These are phyloP conservation scores for Pipa parva DNA, from an alignment of 2,113 vertebrate species.

Conservation along the genomic window DNA sequence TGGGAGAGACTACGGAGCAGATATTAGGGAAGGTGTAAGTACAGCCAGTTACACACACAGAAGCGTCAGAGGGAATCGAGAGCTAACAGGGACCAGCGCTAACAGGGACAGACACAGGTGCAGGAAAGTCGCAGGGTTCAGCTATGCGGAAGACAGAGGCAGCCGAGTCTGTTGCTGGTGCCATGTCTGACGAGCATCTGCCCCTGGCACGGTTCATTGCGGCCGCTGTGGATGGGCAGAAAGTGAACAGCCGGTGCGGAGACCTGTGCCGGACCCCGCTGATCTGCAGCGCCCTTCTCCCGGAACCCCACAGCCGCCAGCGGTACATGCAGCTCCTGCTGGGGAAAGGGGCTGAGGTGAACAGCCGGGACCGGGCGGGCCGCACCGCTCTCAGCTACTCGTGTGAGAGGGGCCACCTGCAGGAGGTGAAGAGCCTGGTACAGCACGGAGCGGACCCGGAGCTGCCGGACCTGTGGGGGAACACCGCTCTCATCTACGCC, in stretches of 20 bases:
- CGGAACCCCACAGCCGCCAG: constrained; percentile 45
- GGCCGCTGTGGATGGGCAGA: constrained; percentile 62
- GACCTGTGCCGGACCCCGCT: constrained; percentile 60
- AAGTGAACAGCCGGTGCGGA: constrained; percentile 53
- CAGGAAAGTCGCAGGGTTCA: not conserved
- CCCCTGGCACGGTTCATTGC: constrained; percentile 63
- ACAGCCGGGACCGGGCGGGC: constrained; percentile 52
- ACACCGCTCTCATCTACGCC: constrained; percentile 61
- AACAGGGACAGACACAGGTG: too few relatives aligned
- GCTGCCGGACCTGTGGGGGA: constrained; percentile 59
- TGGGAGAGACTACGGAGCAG: too few relatives aligned
- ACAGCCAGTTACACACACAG: too few relatives aligned
- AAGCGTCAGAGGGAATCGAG: too few relatives aligned
- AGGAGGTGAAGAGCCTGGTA: constrained; percentile 60
- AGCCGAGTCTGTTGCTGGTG: constrained; percentile 59
- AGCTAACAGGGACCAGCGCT: too few relatives aligned
- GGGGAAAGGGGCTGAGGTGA: constrained; percentile 57
- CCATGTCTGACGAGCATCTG: constrained; percentile 62
- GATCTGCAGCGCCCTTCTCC: constrained; percentile 56
- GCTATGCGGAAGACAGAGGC: constrained; percentile 51
- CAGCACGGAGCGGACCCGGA: constrained; percentile 60
- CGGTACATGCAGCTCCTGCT: constrained; percentile 61
- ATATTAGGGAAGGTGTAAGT: too few relatives aligned
- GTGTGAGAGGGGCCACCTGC: constrained; percentile 58
- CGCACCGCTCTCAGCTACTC: constrained; percentile 63